Evolutionary conservation across 1,140 invertebrate species (phyloP).

Genomic region (Drosophila ficusphila): DNA sequence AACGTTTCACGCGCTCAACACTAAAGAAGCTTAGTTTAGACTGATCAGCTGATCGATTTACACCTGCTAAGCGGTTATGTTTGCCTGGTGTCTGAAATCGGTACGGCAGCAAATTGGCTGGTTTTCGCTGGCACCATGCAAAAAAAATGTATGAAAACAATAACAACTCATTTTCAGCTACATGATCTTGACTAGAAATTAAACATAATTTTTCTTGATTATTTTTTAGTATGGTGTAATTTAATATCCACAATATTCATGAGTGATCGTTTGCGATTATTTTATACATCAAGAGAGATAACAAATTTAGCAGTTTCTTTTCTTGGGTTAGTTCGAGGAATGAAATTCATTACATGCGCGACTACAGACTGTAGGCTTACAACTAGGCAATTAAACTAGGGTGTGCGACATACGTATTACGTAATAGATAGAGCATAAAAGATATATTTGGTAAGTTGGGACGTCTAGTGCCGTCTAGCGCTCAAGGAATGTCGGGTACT

Average conservation of each 20-base stretch:
- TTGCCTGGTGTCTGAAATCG: no score
- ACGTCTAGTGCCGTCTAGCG: constrained; percentile 50
- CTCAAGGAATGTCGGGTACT: constrained; percentile 48
- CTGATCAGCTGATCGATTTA: no score
- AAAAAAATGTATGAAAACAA: neutral
- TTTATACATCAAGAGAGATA: constrained; percentile 64
- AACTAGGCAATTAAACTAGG: constrained; percentile 59
- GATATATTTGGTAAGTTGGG: constrained; percentile 72
- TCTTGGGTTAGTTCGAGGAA: constrained; percentile 48
- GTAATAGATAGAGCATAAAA: constrained; percentile 52
- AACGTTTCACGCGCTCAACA: no score
- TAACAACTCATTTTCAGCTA: neutral
- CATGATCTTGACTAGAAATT: neutral
- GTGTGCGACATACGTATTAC: constrained; percentile 57
- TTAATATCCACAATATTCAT: constrained; percentile 74
- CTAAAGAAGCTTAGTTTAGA: no score
- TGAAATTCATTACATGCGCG: constrained; percentile 48
- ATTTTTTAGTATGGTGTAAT: constrained; percentile 40
- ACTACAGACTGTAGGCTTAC: constrained; percentile 60
- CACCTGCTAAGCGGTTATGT: no score
- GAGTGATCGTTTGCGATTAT: constrained; percentile 58
- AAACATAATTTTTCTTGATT: neutral
- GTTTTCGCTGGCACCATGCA: no score
- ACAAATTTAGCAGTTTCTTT: constrained; percentile 34
- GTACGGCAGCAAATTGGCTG: no score